Conservation (phyloP, 2,113 vertebrate genomes). For the Electrona antarctica region DNA sequence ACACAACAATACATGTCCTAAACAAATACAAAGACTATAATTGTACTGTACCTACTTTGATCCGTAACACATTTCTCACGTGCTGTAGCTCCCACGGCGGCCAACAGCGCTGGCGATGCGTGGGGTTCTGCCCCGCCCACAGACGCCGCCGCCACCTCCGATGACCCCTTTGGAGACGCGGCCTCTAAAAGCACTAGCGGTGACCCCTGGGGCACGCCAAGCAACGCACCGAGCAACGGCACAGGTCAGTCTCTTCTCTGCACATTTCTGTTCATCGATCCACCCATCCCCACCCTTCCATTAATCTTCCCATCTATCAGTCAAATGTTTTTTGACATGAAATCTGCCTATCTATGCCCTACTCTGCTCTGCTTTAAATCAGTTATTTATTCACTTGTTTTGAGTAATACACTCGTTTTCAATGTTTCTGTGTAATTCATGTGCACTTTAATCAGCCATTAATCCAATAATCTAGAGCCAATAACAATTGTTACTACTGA, state of each 20-base stretch:
- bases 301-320: conserved; percentile 10
- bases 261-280: background rate
- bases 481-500: no score
- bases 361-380: background rate
- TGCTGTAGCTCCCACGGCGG: conserved; percentile 55
- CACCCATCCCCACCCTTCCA: background rate
- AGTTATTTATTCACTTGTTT: no score
- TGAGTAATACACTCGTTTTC: background rate
- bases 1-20: no score
- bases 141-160: conserved; percentile 32
- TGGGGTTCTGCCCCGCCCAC: conserved; percentile 73
- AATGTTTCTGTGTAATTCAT: no score
- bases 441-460: no score
- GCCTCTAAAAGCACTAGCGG: conserved; percentile 36
- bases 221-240: conserved; percentile 38
- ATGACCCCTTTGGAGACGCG: conserved; percentile 75
- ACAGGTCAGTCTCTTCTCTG: conserved; percentile 36
- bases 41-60: no score
- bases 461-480: no score
- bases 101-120: conserved; percentile 55
- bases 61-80: background rate
- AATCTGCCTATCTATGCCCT: background rate
- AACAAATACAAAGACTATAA: no score
- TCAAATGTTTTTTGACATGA: background rate
- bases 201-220: conserved; percentile 72